Base-by-base conservation (phyloP, 1,140 invertebrate species). In the Augochlora pura region DNA sequence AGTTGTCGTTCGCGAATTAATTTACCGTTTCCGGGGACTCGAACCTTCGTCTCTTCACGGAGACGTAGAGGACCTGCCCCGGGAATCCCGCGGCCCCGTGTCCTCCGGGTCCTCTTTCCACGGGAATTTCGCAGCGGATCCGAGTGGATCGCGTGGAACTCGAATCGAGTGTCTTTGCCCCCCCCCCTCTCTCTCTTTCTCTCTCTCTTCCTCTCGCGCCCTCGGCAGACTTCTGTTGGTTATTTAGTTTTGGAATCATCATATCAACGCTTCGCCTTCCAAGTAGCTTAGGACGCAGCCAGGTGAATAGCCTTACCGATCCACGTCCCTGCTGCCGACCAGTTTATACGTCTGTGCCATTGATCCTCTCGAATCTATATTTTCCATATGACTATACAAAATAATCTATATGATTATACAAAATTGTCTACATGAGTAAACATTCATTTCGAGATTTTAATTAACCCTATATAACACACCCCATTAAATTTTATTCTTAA, bases 1-100 rank as follows among this genome's bases (percentile, higher is more conserved):
- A 82, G 82, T 91, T 90, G 89, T 90, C 90, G 85, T 88, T 86
- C 59, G 85, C 89, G 76, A 72, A 90, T 91, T 90, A 90, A 89
- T 90, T 89, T 86, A 82, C 88, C 86, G 71, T 77, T 86, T 78
- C 78, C 80, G 69, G 71, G 73, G 46, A 12, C 77, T 46, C 72
- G 77, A 73, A 59, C 72, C 70, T 52, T 54, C 12, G n/a, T 23
- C 70, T 49, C 59, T 72, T 42, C 60, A 21, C 9, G 16, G 7
- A 39, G 46, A 72, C 59, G 59, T n/a, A 10, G n/a, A 70, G 59
- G 23, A 1, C 18, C 42, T 42, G n/a, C n/a, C n/a, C 4, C 23
- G 52, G 16, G 27, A 12, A 21, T 49, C 54, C 27, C 52, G 14
- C 12, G 21, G 59, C 14, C 54, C 14, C 54, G 54, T 38, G 46